A percentile compares a stretch with the other conserved stretches of the same genome.
Evolutionary conservation across 2,888 invertebrate genomes (phyloP).

Genomic region (Cheilosia vulpina): DNA sequence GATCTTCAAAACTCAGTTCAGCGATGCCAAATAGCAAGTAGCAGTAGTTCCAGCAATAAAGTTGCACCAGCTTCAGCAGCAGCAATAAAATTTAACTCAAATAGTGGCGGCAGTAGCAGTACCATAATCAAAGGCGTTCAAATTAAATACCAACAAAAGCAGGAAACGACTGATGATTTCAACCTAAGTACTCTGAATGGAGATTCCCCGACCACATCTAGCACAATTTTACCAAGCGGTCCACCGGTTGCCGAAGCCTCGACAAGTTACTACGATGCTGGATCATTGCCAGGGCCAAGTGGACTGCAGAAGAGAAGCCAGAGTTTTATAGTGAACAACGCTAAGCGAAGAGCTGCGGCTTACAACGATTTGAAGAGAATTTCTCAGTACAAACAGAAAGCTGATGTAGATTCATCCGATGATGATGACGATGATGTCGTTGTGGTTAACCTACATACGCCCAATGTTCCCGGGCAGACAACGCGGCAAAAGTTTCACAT

Average conservation of each 20-base stretch:
- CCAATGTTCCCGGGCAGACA: conserved; percentile 11
- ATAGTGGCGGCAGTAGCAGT: conserved; percentile 22
- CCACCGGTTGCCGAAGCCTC: conserved; percentile 78
- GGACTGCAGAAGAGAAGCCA: conserved; percentile 59
- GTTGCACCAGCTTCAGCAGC: conserved; percentile 25
- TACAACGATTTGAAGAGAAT: conserved; percentile 39
- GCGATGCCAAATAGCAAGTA: conserved; percentile 25
- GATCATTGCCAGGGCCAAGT: conserved; percentile 67
- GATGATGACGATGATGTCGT: conserved; percentile 69
- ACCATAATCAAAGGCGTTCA: conserved; percentile 18
- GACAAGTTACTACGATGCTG: conserved; percentile 41
- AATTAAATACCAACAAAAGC: conserved; percentile 11
- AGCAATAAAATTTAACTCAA: conserved; percentile 35
- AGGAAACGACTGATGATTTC: not conserved
- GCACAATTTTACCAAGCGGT: conserved; percentile 56
- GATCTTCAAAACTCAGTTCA: conserved; percentile 11
- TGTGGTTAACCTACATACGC: conserved; percentile 57
- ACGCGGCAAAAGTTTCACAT: conserved; percentile 26
- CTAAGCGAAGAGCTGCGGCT: conserved; percentile 15
- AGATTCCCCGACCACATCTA: not conserved
- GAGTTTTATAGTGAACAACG: conserved; percentile 11
- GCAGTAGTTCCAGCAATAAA: conserved; percentile 22
- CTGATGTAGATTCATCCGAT: conserved; percentile 55
- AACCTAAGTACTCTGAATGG: conserved; percentile 9
- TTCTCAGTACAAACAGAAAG: conserved; percentile 3